Conservation (phyloP, 2,888 invertebrate species). For the Tinea trinotella region DNA sequence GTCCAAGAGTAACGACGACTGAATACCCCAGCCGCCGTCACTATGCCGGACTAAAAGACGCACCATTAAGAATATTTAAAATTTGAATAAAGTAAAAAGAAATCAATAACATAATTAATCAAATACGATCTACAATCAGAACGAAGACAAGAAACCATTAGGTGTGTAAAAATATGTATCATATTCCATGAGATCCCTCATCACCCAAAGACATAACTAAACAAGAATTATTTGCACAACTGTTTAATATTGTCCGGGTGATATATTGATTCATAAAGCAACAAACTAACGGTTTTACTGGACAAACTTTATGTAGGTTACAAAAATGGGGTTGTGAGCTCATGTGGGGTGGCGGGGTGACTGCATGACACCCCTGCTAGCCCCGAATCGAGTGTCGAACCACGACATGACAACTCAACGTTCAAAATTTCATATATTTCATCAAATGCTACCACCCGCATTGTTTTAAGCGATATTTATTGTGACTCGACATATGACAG, state of each 20-base stretch:
- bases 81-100: no score
- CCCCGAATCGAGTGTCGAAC: constrained; percentile 47
- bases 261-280: constrained; percentile 51
- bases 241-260: constrained; percentile 59
- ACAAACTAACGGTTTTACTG: constrained; percentile 61
- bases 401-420: constrained; percentile 14
- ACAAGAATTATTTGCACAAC: constrained; percentile 56
- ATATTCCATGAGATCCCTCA: background rate
- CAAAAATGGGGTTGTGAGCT: constrained; percentile 60
- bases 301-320: constrained; percentile 56
- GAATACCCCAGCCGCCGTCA: no score
- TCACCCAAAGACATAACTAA: background rate
- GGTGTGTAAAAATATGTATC: background rate
- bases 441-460: constrained; percentile 41
- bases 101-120: background rate
- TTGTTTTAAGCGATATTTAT: constrained; percentile 50
- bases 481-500: no score
- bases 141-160: background rate
- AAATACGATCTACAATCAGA: background rate
- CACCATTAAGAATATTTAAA: no score
- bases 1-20: no score
- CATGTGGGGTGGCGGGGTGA: constrained; percentile 41
- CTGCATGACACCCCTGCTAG: constrained; percentile 56
- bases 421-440: constrained; percentile 12
- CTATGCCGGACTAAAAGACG: no score